These are phyloP conservation scores for Pseudorhombus dupliciocellatus DNA, from an alignment of 2,113 vertebrate species.

Conservation along the genomic window DNA sequence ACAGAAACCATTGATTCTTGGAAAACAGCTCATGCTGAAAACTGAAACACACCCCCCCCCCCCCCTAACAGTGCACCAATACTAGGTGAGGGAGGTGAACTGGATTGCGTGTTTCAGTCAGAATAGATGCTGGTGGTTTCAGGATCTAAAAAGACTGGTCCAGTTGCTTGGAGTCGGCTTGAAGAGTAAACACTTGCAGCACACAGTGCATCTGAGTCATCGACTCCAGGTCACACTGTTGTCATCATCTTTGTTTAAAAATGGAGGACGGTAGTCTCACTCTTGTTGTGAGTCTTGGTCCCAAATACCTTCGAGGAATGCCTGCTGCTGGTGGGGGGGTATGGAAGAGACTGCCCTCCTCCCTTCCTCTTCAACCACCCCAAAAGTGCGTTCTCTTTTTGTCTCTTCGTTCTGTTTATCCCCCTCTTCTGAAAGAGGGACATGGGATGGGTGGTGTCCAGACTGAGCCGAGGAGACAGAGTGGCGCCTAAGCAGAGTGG, in stretches of 20 bases:
- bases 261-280: conserved; percentile 13
- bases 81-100: neutral
- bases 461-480: conserved; percentile 58
- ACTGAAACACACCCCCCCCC: neutral
- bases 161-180: neutral
- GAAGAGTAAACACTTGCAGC: neutral
- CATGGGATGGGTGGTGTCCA: conserved; percentile 10
- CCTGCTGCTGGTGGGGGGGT: conserved; percentile 35
- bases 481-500: conserved; percentile 58
- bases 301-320: conserved; percentile 26
- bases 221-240: conserved; percentile 7
- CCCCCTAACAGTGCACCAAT: neutral
- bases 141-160: neutral
- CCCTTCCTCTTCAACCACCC: conserved; percentile 24
- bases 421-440: conserved; percentile 27
- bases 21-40: too few relatives aligned
- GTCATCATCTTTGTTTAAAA: conserved; percentile 22
- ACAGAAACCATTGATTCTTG: too few relatives aligned
- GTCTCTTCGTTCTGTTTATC: conserved; percentile 41
- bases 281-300: conserved; percentile 23
- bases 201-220: neutral
- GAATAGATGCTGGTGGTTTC: too few relatives aligned
- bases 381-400: conserved; percentile 46
- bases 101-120: too few relatives aligned
- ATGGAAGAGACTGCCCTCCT: conserved; percentile 19